A percentile compares a stretch with the other conserved stretches of the same genome.
phyloP scores from a whole-genome alignment of 2,113 vertebrate genomes.

The Vidua chalybeata region DNA sequence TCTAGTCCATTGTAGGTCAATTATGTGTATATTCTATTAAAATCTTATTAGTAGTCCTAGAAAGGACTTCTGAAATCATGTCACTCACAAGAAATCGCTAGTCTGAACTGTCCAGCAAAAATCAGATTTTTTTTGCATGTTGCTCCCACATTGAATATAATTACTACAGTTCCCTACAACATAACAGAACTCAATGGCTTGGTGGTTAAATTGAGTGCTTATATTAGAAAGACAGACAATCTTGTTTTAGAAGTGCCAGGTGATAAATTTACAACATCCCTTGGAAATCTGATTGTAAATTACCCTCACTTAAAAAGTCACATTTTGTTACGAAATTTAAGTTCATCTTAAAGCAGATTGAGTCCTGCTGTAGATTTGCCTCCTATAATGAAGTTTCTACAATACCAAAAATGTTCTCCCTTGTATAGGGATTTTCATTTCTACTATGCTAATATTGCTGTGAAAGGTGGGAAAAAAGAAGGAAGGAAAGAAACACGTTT shows the following conservation, averaged over 20 bases:
- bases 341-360: neutral
- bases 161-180: neutral
- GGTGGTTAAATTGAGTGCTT: neutral
- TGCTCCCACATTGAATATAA: neutral
- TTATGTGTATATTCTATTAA: neutral
- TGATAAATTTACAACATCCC: neutral
- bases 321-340: neutral
- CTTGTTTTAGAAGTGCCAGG: neutral
- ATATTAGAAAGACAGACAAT: neutral
- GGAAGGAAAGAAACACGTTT: neutral
- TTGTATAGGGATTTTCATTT: neutral
- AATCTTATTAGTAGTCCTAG: neutral
- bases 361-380: neutral
- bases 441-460: neutral
- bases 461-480: neutral
- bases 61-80: neutral
- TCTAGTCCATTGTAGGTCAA: neutral
- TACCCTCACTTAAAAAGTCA: neutral
- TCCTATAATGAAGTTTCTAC: neutral
- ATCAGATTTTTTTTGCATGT: neutral
- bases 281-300: neutral
- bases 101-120: neutral
- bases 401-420: neutral
- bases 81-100: neutral
- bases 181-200: neutral